Conservation (phyloP, 2,888 invertebrate genomes). For the Tiphia femorata region DNA sequence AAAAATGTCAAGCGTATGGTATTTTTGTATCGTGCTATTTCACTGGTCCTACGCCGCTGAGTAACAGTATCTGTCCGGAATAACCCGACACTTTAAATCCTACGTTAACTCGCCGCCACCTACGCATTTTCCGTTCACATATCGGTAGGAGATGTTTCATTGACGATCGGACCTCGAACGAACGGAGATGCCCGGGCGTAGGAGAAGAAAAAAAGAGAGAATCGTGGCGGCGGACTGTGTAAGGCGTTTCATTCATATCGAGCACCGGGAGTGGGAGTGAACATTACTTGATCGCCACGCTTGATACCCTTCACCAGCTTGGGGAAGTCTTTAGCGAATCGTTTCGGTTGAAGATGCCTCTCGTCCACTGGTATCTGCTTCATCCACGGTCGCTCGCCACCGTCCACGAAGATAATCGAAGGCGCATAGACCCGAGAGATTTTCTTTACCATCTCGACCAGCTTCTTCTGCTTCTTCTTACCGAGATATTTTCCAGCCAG, state of each 20-base stretch:
- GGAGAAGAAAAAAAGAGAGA: conserved; percentile 6
- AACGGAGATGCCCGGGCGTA: conserved; percentile 17
- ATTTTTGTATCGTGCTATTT: no score
- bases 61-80: conserved; percentile 28
- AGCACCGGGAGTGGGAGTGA: conserved; percentile 1
- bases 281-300: conserved; percentile 71
- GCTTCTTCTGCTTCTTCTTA: conserved; percentile 76
- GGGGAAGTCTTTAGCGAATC: conserved; percentile 77
- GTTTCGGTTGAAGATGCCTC: conserved; percentile 76
- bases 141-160: conserved; percentile 46
- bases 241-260: conserved; percentile 42
- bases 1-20: no score
- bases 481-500: conserved; percentile 79
- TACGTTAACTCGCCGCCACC: conserved; percentile 42
- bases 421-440: conserved; percentile 79
- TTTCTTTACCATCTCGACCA: conserved; percentile 78
- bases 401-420: conserved; percentile 78
- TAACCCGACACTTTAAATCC: conserved; percentile 40
- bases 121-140: conserved; percentile 28
- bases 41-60: conserved; percentile 22
- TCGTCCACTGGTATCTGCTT: conserved; percentile 77
- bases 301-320: conserved; percentile 80
- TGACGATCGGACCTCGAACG: conserved; percentile 41
- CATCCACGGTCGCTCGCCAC: conserved; percentile 78
- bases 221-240: conserved; percentile 7